A percentile compares a stretch with the other conserved stretches of the same genome.
Conservation (phyloP, 2,797 vertebrate genomes). For the Cyprinella venusta region DNA sequence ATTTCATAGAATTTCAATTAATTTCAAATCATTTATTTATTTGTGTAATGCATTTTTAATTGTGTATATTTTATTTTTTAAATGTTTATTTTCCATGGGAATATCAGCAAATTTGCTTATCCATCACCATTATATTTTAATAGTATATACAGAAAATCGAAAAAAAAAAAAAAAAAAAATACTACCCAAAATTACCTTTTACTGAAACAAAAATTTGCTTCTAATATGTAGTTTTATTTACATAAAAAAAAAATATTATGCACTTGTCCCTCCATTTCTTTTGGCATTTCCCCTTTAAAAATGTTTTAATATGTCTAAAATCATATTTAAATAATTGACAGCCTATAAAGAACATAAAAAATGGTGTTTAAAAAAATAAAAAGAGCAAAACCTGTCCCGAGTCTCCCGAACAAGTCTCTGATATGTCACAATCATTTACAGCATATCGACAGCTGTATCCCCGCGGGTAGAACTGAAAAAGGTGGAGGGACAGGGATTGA, state of each 20-base stretch:
- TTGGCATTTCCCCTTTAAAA: neutral
- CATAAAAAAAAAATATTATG: neutral
- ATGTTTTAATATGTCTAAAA: neutral
- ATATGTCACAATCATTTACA: slow-evolving; percentile 87
- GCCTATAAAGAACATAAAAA: neutral
- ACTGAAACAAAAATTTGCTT: neutral
- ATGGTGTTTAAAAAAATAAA: neutral
- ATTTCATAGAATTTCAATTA: neutral
- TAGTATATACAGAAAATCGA: neutral
- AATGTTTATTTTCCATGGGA: neutral
- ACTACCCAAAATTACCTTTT: neutral
- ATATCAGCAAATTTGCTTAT: neutral
- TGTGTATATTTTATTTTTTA: neutral
- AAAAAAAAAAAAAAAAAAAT: neutral
- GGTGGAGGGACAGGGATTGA: neutral
- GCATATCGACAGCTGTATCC: slow-evolving; percentile 85
- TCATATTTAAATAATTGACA: neutral
- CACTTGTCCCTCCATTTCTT: neutral
- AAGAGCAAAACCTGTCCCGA: slow-evolving; percentile 82
- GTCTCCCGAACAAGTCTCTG: slow-evolving; percentile 85
- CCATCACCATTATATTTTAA: neutral
- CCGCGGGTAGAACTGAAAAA: slow-evolving; percentile 81
- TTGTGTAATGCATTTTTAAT: neutral
- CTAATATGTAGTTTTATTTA: neutral
- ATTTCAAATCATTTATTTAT: no score